Conservation (phyloP, 2,888 invertebrate species). For the Zonitis immaculata region DNA sequence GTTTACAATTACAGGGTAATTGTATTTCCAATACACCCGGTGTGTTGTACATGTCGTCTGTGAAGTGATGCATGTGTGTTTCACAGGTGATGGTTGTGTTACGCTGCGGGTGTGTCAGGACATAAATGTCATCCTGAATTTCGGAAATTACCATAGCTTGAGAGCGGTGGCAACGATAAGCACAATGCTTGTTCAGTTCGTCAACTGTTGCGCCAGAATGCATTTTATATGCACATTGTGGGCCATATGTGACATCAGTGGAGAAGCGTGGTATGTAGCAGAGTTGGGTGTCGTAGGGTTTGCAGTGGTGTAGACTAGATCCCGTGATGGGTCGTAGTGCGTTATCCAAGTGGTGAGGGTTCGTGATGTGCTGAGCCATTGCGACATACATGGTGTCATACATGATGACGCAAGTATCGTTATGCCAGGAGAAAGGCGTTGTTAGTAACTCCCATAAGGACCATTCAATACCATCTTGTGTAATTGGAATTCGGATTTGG, state of each 20-base stretch:
- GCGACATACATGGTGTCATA: not conserved
- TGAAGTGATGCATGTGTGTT: no score
- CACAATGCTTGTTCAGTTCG: no score
- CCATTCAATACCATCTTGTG: not conserved
- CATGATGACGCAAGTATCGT: not conserved
- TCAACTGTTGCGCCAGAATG: conserved; percentile 6
- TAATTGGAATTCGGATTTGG: conserved; percentile 1
- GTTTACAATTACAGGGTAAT: conserved; percentile 2
- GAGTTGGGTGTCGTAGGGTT: conserved; percentile 6
- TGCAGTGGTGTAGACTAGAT: conserved; percentile 6
- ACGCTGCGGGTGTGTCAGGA: conserved; percentile 2
- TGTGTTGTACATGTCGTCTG: not conserved
- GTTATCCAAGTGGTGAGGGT: not conserved
- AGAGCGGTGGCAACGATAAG: conserved; percentile 5
- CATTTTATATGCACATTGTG: conserved; percentile 1
- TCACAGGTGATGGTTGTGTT: no score
- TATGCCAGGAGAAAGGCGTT: conserved; percentile 1
- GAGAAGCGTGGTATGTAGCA: conserved; percentile 10
- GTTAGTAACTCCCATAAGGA: conserved; percentile 3
- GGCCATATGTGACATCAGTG: conserved; percentile 1
- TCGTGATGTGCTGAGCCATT: not conserved
- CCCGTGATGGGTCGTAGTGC: conserved; percentile 1
- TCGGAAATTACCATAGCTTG: conserved; percentile 1
- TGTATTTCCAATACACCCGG: conserved; percentile 4
- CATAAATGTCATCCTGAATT: not conserved